Evolutionary conservation across 2,888 invertebrate species (phyloP), one percentile per base, ranked within the genome.

Genomic region (Papilio elwesi): DNA sequence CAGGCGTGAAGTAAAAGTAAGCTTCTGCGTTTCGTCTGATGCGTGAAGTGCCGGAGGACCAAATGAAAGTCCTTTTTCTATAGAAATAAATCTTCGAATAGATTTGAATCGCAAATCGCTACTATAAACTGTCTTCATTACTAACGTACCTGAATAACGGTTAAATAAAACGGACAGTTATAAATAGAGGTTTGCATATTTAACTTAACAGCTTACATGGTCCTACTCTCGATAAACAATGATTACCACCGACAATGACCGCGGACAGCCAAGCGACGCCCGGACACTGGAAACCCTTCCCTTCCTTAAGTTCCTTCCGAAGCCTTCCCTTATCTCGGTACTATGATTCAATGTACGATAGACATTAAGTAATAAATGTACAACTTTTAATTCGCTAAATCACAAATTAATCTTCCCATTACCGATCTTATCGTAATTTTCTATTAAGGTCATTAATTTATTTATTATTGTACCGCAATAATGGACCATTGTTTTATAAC

Each of bases 161-260:
- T 78, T 79, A 76, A 68, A 76, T 74, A 75, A 77, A 79, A 74
- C 74, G 73, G 66, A 74, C 78, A 75, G 76, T 78, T 79, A 76
- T 78, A 81, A 76, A 75, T 78, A 77, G 75, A 68, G 74, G 75
- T 74, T 75, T 77, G 79, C 76, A 80, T 81, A 80, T 78, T 79
- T 79, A 76, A 80, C 80, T 76, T 69, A 73, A 75, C 77, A 77
- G 78, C 74, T 73, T 76, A 76, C 76, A 76, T 78, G 75, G 77
- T 68, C 73, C 76, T 68, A 36, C 65, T 55, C 71, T 75, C 76
- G 75, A 80, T 79, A 80, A 79, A 81, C 80, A 76, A 77, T 78
- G 76, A 77, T 75, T 76, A 75, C 66, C 71, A 71, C 66, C 72
- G 68, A 75, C 71, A 62, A 57, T 51, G 68, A 66, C 49, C 57